A percentile compares a stretch with the other conserved stretches of the same genome.
Evolutionary conservation across 1,140 invertebrate species (phyloP).

Genomic region (Pogonus chalceus): DNA sequence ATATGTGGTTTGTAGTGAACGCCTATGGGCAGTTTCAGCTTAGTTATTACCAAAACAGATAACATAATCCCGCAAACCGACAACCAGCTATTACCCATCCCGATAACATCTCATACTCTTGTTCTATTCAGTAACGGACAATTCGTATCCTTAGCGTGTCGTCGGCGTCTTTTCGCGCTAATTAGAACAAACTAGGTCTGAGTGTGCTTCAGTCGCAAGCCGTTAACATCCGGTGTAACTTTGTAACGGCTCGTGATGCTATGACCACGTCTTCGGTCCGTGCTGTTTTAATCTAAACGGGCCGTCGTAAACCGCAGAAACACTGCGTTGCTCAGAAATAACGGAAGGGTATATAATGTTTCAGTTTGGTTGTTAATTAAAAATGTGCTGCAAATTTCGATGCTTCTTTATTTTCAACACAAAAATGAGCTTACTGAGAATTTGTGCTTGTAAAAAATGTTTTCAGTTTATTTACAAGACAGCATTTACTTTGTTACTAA

Average conservation of each 20-base stretch:
- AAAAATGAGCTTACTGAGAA: no score
- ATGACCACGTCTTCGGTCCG: not conserved
- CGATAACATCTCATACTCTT: not conserved
- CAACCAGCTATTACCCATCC: not conserved
- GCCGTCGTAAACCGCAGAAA: not conserved
- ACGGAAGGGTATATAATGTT: no score
- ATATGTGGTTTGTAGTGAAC: no score
- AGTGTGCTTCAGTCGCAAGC: not conserved
- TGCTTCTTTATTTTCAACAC: no score
- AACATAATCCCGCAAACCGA: not conserved
- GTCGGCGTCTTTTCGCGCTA: not conserved
- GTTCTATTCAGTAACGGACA: not conserved
- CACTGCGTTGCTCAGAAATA: not conserved
- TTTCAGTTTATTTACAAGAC: no score
- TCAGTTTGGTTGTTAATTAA: no score
- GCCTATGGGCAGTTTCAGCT: no score
- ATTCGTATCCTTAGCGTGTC: not conserved
- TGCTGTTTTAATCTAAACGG: not conserved
- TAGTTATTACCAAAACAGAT: not conserved
- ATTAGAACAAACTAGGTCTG: conserved; percentile 7
- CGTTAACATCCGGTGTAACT: conserved; percentile 3
- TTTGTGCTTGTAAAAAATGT: no score
- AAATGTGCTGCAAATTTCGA: no score
- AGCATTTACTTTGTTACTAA: no score
- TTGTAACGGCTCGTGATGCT: conserved; percentile 2